Evolutionary conservation across 2,888 invertebrate species (phyloP), one percentile per base, ranked within the genome.

Genomic region (Bedellia somnulentella): DNA sequence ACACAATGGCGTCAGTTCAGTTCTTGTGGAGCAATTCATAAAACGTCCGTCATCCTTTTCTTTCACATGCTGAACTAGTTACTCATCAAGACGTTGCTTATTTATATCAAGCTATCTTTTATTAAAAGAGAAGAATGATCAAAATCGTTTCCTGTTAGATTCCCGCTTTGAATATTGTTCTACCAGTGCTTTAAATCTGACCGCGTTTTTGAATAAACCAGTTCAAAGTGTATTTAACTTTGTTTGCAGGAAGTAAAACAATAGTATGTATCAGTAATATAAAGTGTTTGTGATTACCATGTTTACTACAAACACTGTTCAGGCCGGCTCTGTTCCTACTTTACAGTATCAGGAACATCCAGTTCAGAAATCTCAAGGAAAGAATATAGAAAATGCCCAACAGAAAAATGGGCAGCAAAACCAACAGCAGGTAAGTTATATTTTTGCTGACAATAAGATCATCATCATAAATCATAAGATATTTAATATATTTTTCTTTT

Each of bases 281-380:
- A n/a, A n/a, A n/a, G n/a, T n/a, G n/a, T n/a, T n/a, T n/a, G n/a
- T n/a, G n/a, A n/a, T 41, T 44, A 66, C 58, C 37, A 81, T 82
- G 78, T 82, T 82, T 47, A 79, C 81, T 25, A 79, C 80, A 38
- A 82, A 81, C 51, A 58, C 80, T 24, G 80, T 82, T 39, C 80
- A 24, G 54, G 68, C 80, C 57, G 80, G 79, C 41, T 67, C 80
- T 33, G 81, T 81, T 45, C 79, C 81, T 42, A 76, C 77, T 30
- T 80, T 85, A 38, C 85, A 85, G 52, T 85, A 85, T 53, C 85
- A 85, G 53, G 83, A 84, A 38, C 83, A 85, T 49, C 75, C 79
- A 36, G n/a, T n/a, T n/a, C 80, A 79, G 40, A 80, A 80, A 43
- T 68, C 79, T 4, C 80, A 80, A 51, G 80, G 80, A 30, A 81